Evolutionary conservation across 2,113 vertebrate genomes (phyloP).

Genomic region (Laticauda laticaudata): DNA sequence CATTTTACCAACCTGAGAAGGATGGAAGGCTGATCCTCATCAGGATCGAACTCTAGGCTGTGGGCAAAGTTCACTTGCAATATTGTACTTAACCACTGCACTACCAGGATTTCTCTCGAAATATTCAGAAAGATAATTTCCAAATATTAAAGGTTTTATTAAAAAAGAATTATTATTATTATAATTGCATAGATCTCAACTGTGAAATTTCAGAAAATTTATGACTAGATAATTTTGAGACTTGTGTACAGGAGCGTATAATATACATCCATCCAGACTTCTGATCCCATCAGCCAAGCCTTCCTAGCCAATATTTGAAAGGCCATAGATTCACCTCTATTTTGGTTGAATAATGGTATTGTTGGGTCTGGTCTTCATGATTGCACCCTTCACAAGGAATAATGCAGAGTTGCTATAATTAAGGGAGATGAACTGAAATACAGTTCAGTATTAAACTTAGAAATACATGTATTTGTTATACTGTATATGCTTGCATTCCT

Average conservation of each 20-base stretch:
- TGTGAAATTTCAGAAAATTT: not conserved
- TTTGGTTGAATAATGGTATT: not conserved
- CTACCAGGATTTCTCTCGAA: not conserved
- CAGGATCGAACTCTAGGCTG: not conserved
- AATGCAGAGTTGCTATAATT: not conserved
- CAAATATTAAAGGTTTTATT: not conserved
- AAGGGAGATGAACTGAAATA: not conserved
- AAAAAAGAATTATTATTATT: not conserved
- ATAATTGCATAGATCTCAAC: not conserved
- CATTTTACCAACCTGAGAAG: not conserved
- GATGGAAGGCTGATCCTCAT: not conserved
- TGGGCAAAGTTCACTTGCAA: not conserved
- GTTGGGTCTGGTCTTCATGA: not conserved
- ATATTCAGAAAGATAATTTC: not conserved
- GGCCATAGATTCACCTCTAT: not conserved
- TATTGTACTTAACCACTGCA: not conserved
- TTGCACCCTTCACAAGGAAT: not conserved
- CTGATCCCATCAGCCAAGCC: not conserved
- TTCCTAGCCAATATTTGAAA: not conserved
- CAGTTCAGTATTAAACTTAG: not conserved
- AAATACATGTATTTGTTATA: not conserved
- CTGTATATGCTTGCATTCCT: not conserved
- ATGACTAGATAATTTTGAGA: not conserved
- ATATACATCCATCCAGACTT: not conserved
- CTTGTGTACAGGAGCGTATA: not conserved